Base-by-base conservation (phyloP, 2,888 invertebrate species). In the Dermolepida albohirtum region DNA sequence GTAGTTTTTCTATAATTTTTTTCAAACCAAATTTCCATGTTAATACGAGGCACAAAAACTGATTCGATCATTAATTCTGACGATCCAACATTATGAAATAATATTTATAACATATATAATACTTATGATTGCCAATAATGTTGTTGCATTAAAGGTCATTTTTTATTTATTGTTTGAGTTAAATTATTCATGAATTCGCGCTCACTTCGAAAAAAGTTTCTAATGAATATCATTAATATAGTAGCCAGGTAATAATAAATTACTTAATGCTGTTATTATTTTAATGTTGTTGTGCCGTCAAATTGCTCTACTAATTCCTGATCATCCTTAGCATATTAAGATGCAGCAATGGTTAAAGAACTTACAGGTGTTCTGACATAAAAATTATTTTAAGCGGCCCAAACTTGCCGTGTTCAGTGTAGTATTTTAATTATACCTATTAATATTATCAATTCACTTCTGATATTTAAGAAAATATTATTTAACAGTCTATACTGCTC, bases 171-270 rank as follows among this genome's bases (percentile, higher is more conserved):
- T 40, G 11, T 29, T 40, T 10, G 40, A 14, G 17, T 44, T 54
- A 54, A 54, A 54, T 54, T 54, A 54, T 54, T 54, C 54, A 54
- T 54, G 54, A 40, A 54, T 54, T 54, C 39, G 54, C 54, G 12
- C 54, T 39, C 54, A 16, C 17, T 10, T 16, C 11, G 40, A 40
- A 54, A 54, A 54, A 40, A 40, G 8, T 39, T 12, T 39, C 29
- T 54, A 54, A 54, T 54, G 17, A 39, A 40, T 54, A 54, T 40
- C 40, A 54, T 54, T 54, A 54, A 54, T 34, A 34, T 54, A 17
- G 40, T 54, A 12, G 17, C 54, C 29, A n/a, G 11, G 39, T 22
- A 14, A 40, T 54, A 40, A 54, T 54, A 40, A 29, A 54, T 54
- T 54, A 29, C 40, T 40, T 14, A 54, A 12, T 1, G 40, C 54